Conservation (phyloP, 2,797 vertebrate species). For the Acomys russatus region DNA sequence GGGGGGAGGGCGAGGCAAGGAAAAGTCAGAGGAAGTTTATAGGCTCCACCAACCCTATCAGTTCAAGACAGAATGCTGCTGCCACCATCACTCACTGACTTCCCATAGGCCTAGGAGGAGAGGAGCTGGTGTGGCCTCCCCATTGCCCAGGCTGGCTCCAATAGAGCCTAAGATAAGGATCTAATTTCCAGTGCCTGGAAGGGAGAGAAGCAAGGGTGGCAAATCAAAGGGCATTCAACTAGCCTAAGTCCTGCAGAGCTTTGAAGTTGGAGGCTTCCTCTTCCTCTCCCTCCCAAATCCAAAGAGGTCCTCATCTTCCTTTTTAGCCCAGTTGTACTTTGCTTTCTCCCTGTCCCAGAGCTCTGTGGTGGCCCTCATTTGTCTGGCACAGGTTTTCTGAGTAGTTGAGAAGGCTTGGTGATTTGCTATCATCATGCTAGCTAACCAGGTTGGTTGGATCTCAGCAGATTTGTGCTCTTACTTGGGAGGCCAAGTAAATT, state of each 20-base stretch:
- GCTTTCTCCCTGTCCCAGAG: constrained; percentile 62
- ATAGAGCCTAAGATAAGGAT: not conserved
- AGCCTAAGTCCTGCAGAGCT: not conserved
- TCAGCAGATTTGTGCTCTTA: not conserved
- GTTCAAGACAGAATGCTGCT: not conserved
- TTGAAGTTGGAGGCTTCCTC: constrained; percentile 4
- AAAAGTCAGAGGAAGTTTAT: not conserved
- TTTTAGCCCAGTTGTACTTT: constrained; percentile 46
- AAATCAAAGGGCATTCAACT: constrained; percentile 46
- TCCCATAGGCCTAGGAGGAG: not conserved
- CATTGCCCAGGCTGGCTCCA: not conserved
- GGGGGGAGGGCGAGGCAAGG: not conserved
- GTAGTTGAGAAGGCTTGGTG: not conserved
- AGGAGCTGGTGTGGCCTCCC: not conserved
- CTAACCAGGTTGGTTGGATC: not conserved
- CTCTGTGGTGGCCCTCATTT: not conserved
- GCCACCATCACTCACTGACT: not conserved
- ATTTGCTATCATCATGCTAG: no score
- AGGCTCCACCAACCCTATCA: not conserved
- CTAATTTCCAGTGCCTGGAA: constrained; percentile 43
- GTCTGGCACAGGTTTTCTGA: not conserved
- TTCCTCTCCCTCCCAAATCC: not conserved
- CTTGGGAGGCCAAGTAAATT: not conserved
- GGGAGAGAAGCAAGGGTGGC: constrained; percentile 32
- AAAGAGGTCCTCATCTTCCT: not conserved